Conservation (phyloP, 53 echinoderm and acorn worm species). For the Stichopus horrens region DNA sequence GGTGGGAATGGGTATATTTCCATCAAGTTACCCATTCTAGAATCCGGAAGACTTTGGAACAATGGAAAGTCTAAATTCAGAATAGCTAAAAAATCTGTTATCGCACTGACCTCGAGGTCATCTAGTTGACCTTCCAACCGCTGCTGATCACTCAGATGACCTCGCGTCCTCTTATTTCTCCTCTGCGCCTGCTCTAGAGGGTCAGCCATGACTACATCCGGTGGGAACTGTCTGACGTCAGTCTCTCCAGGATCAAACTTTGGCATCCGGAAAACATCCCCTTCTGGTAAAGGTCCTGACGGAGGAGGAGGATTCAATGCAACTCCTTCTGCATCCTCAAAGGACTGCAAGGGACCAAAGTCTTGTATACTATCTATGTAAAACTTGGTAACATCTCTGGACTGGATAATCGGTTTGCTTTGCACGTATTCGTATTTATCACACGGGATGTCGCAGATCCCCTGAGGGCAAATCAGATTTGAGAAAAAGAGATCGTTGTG, state of each 20-base stretch:
- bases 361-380: constrained; percentile 50
- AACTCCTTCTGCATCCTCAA: constrained; percentile 4
- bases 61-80: constrained; percentile 56
- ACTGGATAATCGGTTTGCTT: constrained; percentile 65
- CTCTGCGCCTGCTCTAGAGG: neutral
- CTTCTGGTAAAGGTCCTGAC: too few species aligned
- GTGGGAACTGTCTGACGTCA: neutral
- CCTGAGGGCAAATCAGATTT: constrained; percentile 16
- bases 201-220: constrained; percentile 10
- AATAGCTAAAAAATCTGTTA: constrained; percentile 53
- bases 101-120: constrained; percentile 1
- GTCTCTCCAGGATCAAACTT: neutral
- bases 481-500: neutral
- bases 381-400: constrained; percentile 69
- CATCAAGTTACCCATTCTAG: constrained; percentile 5
- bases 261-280: neutral
- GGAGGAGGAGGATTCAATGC: neutral
- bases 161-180: neutral
- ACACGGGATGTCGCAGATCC: constrained; percentile 62
- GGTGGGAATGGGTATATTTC: constrained; percentile 77
- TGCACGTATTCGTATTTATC: constrained; percentile 72
- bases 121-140: constrained; percentile 15
- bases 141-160: neutral
- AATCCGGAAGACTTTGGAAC: constrained; percentile 5
- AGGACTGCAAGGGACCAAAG: constrained; percentile 22